Base-by-base conservation (phyloP, 1,140 invertebrate genomes). In the Zaprionus kolodkinae region DNA sequence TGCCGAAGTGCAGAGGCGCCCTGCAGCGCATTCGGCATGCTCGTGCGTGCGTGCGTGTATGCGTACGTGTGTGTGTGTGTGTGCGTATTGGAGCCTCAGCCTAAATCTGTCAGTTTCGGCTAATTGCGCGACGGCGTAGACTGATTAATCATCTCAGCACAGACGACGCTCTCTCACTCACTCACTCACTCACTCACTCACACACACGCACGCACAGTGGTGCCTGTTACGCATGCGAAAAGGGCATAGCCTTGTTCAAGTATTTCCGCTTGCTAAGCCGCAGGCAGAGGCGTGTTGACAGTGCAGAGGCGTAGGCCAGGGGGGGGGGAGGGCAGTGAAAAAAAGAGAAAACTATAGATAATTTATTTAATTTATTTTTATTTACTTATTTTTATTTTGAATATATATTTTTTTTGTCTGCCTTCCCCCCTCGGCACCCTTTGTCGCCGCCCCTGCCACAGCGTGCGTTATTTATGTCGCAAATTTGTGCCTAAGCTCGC, bases 381-480 rank as follows among this genome's bases (percentile, higher is more conserved):
- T 30, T 1, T 30, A 21, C 2, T 30, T 6, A 30, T 3, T 7
- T 2, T 6, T 6, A n/a, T 40, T 40, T n/a, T 6, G 6, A 6
- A n/a, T n/a, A 6, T n/a, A 2, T 21, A 21, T 21, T n/a, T 40
- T 30, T 30, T 5, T 30, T 5, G 27, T 21, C 21, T 33, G 30
- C n/a, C 40, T n/a, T 40, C 6, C n/a, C 40, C n/a, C n/a, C 7
- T 45, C 2, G 7, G 6, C n/a, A 45, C 40, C 40, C 40, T 45
- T 45, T 15, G 2, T 2, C n/a, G 7, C 21, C 38, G 50, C 52
- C 74, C 11, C 62, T 76, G 74, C 1, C n/a, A 6, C 40, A 35
- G n/a, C 10, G 48, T 55, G 52, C 25, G 33, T 87, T 81, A 78
- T 78, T 87, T 87, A 67, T 87, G 84, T 80, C 83, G 78, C 70